Evolutionary conservation across 2,797 vertebrate species (phyloP).

Genomic region (Acanthopagrus latus): DNA sequence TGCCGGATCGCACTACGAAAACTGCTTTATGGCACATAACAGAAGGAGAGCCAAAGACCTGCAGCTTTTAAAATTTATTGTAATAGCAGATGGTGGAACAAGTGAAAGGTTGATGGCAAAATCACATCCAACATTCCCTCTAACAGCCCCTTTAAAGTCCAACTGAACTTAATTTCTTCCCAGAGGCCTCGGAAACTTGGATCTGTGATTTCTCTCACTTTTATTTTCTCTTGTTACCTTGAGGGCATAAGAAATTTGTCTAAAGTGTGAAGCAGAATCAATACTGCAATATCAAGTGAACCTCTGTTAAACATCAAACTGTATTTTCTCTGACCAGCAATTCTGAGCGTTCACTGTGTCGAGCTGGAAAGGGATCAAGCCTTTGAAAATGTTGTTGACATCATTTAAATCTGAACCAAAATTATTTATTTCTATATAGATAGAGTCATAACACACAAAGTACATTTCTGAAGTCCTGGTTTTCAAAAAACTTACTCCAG

Average conservation of each 20-base stretch:
- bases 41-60: slow-evolving; percentile 46
- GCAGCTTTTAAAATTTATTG: slow-evolving; percentile 69
- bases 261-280: slow-evolving; percentile 71
- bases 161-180: slow-evolving; percentile 73
- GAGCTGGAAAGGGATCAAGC: slow-evolving; percentile 27
- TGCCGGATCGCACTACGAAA: slow-evolving; percentile 57
- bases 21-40: slow-evolving; percentile 59
- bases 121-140: slow-evolving; percentile 67
- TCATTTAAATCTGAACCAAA: slow-evolving; percentile 9
- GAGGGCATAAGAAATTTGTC: slow-evolving; percentile 67
- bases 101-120: slow-evolving; percentile 77
- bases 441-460: background rate
- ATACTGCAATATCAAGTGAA: slow-evolving; percentile 77
- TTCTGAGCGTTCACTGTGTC: slow-evolving; percentile 36
- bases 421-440: background rate
- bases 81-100: slow-evolving; percentile 68
- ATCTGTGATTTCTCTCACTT: slow-evolving; percentile 70
- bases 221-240: slow-evolving; percentile 78
- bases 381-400: slow-evolving; percentile 30
- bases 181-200: slow-evolving; percentile 68
- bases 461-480: background rate
- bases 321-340: slow-evolving; percentile 64
- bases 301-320: slow-evolving; percentile 72
- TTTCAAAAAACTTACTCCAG: background rate
- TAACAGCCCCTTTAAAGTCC: slow-evolving; percentile 72